A percentile compares a stretch with the other conserved stretches of the same genome.
Evolutionary conservation across 2,888 invertebrate genomes (phyloP).

Genomic region (Drosophila diplacantha): DNA sequence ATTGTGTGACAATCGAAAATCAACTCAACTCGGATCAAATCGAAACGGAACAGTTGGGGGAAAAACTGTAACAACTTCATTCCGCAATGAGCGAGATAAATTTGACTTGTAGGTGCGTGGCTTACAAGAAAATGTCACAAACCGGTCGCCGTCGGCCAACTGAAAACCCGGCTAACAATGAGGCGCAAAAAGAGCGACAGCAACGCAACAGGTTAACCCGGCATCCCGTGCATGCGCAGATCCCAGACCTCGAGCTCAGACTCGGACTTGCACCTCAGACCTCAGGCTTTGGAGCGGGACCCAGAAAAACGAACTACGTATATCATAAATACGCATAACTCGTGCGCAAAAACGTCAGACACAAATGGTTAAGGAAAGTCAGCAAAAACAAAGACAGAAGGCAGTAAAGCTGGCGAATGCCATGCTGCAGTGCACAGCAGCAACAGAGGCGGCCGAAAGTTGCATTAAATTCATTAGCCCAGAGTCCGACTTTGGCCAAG

Average conservation of each 20-base stretch:
- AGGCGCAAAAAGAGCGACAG: conserved; percentile 60
- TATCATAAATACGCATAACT: conserved; percentile 74
- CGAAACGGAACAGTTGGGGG: conserved; percentile 13
- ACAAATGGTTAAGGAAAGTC: conserved; percentile 61
- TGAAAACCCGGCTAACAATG: conserved; percentile 37
- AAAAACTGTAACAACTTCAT: conserved; percentile 72
- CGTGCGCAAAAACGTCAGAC: conserved; percentile 72
- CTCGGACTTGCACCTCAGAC: conserved; percentile 5
- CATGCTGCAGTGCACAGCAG: conserved; percentile 58
- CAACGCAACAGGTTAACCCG: conserved; percentile 70
- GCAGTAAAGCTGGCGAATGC: conserved; percentile 45
- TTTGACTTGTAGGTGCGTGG: conserved; percentile 71
- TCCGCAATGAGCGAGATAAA: conserved; percentile 57
- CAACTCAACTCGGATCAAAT: conserved; percentile 52
- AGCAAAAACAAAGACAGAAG: conserved; percentile 24
- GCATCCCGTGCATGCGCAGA: conserved; percentile 45
- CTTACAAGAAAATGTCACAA: conserved; percentile 73
- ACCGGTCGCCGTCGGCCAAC: conserved; percentile 22
- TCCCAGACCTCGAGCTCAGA: conserved; percentile 23
- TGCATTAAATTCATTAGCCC: conserved; percentile 71
- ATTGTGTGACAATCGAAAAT: conserved; percentile 67
- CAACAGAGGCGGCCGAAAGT: conserved; percentile 54
- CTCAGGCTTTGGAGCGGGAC: conserved; percentile 2
- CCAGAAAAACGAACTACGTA: conserved; percentile 45
- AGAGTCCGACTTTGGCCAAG: conserved; percentile 37